Evolutionary conservation across 1,140 invertebrate species (phyloP).

Genomic region (Laupala kohalensis): DNA sequence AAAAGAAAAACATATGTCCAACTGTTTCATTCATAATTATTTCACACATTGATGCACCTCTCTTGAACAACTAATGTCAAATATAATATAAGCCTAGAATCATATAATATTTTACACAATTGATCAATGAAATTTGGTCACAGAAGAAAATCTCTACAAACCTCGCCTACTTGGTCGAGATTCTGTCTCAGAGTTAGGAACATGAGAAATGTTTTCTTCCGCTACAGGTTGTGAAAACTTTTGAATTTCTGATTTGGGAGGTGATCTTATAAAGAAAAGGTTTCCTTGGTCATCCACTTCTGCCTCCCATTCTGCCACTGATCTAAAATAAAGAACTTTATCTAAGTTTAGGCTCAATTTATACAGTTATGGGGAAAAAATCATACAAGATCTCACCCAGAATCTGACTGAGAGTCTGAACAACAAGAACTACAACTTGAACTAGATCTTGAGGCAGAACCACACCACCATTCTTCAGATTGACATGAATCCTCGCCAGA

Average conservation of each 20-base stretch:
- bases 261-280: slow-evolving; percentile 43
- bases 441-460: slow-evolving; percentile 9
- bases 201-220: background rate
- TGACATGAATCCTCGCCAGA: slow-evolving; percentile 11
- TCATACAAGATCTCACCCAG: background rate
- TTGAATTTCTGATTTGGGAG: background rate
- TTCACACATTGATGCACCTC: too few relatives aligned
- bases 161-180: background rate
- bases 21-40: too few relatives aligned
- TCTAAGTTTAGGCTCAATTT: background rate
- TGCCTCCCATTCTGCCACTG: slow-evolving; percentile 48
- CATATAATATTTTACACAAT: too few relatives aligned
- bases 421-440: slow-evolving; percentile 15
- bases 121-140: too few relatives aligned
- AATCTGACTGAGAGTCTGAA: slow-evolving; percentile 4
- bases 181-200: background rate
- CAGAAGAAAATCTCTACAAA: too few relatives aligned
- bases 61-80: too few relatives aligned
- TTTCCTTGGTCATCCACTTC: slow-evolving; percentile 40
- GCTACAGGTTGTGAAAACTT: background rate
- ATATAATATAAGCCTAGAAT: too few relatives aligned
- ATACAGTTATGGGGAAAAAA: background rate
- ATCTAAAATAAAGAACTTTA: slow-evolving; percentile 26
- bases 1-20: too few relatives aligned
- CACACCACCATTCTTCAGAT: slow-evolving; percentile 13